Conservation (phyloP, 2,113 vertebrate species). For the Carassius gibelio region DNA sequence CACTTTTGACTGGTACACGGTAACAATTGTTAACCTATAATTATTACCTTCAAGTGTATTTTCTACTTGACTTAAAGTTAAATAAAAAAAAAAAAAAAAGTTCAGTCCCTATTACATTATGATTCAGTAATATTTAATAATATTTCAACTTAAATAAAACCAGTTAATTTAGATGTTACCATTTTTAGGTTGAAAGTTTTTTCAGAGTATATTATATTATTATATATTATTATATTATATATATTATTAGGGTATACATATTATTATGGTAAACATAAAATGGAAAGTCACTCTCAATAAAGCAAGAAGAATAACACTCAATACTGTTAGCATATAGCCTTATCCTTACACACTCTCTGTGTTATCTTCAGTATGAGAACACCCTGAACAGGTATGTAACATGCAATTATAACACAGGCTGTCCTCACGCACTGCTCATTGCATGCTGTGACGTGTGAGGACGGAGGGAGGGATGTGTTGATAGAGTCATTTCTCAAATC, state of each 20-base stretch:
- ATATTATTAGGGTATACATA: not conserved
- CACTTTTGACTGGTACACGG: not conserved
- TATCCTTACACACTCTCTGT: not conserved
- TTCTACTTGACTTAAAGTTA: too few relatives aligned
- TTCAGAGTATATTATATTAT: too few relatives aligned
- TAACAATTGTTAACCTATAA: too few relatives aligned
- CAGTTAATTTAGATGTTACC: too few relatives aligned
- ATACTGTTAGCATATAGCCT: not conserved
- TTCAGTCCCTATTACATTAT: too few relatives aligned
- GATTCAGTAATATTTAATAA: too few relatives aligned
- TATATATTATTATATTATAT: too few relatives aligned
- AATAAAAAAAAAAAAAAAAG: too few relatives aligned
- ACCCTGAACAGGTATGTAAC: slow-evolving; percentile 74
- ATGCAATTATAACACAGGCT: slow-evolving; percentile 67
- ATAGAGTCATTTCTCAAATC: slow-evolving; percentile 63
- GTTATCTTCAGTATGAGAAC: slow-evolving; percentile 60
- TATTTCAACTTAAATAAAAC: too few relatives aligned
- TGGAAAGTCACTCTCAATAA: not conserved
- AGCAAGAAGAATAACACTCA: not conserved
- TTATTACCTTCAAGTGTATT: too few relatives aligned
- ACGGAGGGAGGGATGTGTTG: slow-evolving; percentile 57
- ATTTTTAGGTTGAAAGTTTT: too few relatives aligned
- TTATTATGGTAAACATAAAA: not conserved
- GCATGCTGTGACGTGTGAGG: slow-evolving; percentile 63
- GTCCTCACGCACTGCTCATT: slow-evolving; percentile 68